phyloP scores from a whole-genome alignment of 2,888 invertebrate genomes.

The Frankliniella intonsa region DNA sequence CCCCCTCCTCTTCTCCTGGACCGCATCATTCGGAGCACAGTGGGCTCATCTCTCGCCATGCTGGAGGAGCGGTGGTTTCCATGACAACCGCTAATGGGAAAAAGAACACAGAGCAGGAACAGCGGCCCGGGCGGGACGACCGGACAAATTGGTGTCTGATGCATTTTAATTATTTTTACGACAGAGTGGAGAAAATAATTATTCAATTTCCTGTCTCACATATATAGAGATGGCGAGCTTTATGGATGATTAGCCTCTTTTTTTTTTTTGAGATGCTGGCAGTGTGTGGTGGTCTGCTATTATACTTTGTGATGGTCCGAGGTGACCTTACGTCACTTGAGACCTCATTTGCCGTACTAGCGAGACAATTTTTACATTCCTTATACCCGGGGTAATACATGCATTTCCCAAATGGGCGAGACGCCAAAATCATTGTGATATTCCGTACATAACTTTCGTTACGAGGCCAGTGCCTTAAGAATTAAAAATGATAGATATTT shows the following conservation, averaged over 20 bases:
- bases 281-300: slow-evolving; percentile 5
- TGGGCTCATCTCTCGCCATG: not conserved
- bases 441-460: too few relatives aligned
- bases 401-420: too few relatives aligned
- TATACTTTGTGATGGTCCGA: not conserved
- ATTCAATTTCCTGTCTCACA: slow-evolving; percentile 23
- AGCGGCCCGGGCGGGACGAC: not conserved
- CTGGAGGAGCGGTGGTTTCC: not conserved
- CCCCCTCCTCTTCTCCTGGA: not conserved
- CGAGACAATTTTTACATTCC: too few relatives aligned
- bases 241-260: slow-evolving; percentile 7
- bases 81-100: slow-evolving; percentile 19
- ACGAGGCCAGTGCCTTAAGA: too few relatives aligned
- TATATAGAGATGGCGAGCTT: slow-evolving; percentile 13
- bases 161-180: slow-evolving; percentile 27
- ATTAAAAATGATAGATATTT: too few relatives aligned
- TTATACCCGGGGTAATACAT: too few relatives aligned
- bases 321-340: too few relatives aligned
- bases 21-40: not conserved
- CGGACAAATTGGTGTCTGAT: slow-evolving; percentile 24
- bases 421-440: too few relatives aligned
- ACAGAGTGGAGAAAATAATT: slow-evolving; percentile 18
- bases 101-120: slow-evolving; percentile 10
- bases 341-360: too few relatives aligned
- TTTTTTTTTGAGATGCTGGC: not conserved